These are phyloP conservation scores for Eulemur coronatus DNA, from an alignment of 2,797 vertebrate species.

Conservation along the genomic window DNA sequence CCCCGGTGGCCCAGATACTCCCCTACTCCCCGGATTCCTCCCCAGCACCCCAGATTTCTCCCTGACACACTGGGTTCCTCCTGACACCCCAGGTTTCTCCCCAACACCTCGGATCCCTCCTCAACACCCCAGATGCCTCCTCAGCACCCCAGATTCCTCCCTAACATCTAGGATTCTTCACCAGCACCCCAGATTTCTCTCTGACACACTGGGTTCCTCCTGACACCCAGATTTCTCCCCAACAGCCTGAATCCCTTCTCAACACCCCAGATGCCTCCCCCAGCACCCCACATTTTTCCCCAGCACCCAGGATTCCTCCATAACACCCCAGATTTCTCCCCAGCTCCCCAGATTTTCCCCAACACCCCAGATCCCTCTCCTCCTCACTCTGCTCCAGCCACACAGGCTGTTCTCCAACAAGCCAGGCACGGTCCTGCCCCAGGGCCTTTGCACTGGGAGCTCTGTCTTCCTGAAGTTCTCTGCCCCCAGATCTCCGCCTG, in stretches of 20 bases:
- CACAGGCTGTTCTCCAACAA: too few species aligned
- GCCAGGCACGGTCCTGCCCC: background rate
- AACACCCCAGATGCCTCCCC: background rate
- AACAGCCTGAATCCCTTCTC: too few species aligned
- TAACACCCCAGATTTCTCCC: background rate
- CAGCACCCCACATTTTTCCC: background rate
- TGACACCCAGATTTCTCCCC: background rate
- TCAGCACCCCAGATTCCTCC: too few species aligned
- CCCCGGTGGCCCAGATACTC: background rate
- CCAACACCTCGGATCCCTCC: background rate
- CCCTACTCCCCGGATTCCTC: background rate
- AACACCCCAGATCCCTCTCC: background rate
- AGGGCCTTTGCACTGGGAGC: background rate
- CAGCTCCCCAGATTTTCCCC: background rate
- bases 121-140: background rate
- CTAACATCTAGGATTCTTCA: too few species aligned
- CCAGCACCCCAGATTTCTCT: too few species aligned
- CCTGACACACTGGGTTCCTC: background rate
- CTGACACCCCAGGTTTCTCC: background rate
- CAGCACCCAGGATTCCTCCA: too few species aligned
- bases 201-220: background rate
- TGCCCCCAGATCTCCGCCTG: too few species aligned
- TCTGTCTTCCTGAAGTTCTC: too few species aligned
- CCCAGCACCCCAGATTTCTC: background rate
- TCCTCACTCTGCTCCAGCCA: background rate